Evolutionary conservation across 2,888 invertebrate genomes (phyloP).

Genomic region (Melanophora roralis): DNA sequence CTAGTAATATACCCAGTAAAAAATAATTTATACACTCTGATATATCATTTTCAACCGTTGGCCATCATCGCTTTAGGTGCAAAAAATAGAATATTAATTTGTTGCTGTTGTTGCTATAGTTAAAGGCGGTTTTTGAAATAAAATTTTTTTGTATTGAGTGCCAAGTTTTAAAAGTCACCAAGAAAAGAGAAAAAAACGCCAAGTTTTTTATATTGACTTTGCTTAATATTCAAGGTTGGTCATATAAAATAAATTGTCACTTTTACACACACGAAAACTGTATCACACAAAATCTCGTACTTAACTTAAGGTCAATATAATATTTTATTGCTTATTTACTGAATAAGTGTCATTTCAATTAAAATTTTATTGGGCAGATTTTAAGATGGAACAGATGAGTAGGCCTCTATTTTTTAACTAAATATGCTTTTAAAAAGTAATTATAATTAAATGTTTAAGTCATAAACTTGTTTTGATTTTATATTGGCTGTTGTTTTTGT

Average conservation of each 20-base stretch:
- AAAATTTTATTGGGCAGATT: background rate
- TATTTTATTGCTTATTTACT: slow-evolving; percentile 6
- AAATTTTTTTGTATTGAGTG: slow-evolving; percentile 12
- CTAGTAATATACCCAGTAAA: no score
- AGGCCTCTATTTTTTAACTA: background rate
- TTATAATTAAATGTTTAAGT: slow-evolving; percentile 24
- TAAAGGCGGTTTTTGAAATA: slow-evolving; percentile 11
- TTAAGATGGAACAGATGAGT: slow-evolving; percentile 26
- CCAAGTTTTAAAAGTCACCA: background rate
- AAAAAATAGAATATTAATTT: slow-evolving; percentile 30
- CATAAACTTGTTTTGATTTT: slow-evolving; percentile 24
- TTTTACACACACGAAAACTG: background rate
- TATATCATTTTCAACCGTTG: background rate
- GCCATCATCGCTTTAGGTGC: slow-evolving; percentile 4
- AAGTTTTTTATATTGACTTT: slow-evolving; percentile 51
- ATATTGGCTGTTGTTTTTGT: background rate
- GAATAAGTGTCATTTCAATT: background rate
- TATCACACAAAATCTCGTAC: background rate
- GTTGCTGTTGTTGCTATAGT: background rate
- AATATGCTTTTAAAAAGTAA: background rate
- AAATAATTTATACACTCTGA: no score
- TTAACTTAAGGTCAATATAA: background rate
- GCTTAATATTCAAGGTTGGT: slow-evolving; percentile 46
- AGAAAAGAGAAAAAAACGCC: background rate
- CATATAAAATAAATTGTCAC: background rate